phyloP scores from a whole-genome alignment of 2,113 vertebrate genomes.

The Holacanthus passer region DNA sequence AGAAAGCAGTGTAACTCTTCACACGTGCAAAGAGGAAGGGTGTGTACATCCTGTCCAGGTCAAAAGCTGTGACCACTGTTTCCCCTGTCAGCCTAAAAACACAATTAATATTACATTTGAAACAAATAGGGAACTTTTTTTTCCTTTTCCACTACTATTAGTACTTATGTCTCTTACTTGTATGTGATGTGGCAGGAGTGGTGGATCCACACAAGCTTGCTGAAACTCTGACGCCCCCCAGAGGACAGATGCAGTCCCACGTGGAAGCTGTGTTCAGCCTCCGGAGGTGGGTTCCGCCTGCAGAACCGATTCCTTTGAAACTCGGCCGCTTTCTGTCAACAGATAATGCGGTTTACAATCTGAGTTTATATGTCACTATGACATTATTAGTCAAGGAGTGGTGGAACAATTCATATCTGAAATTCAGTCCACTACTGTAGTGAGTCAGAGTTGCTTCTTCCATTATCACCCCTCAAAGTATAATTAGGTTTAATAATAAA shows the following conservation, averaged over 20 bases:
- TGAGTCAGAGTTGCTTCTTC: too few species aligned
- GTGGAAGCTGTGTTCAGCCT: slow-evolving; percentile 95
- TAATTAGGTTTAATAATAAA: background rate
- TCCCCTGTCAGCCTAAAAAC: slow-evolving; percentile 92
- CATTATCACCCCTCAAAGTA: background rate
- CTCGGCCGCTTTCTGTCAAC: slow-evolving; percentile 89
- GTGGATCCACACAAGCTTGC: slow-evolving; percentile 97
- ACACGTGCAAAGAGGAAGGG: slow-evolving; percentile 96
- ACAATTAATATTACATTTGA: background rate
- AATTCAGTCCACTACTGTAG: background rate
- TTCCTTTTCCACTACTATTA: background rate
- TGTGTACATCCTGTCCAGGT: slow-evolving; percentile 97
- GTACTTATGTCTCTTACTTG: slow-evolving; percentile 83
- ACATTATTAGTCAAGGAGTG: background rate
- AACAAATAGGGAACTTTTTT: background rate
- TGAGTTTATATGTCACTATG: background rate
- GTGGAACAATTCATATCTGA: background rate
- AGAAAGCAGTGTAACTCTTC: slow-evolving; percentile 96
- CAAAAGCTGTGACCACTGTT: slow-evolving; percentile 93
- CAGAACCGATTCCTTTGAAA: slow-evolving; percentile 93
- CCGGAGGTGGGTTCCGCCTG: slow-evolving; percentile 89
- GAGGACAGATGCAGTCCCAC: slow-evolving; percentile 94
- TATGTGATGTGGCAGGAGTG: slow-evolving; percentile 97
- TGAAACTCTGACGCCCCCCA: slow-evolving; percentile 93
- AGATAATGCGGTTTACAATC: background rate